Evolutionary conservation across 2,113 vertebrate genomes (phyloP), one percentile per base, ranked within the genome.

Genomic region (Aspidoscelis tigris): DNA sequence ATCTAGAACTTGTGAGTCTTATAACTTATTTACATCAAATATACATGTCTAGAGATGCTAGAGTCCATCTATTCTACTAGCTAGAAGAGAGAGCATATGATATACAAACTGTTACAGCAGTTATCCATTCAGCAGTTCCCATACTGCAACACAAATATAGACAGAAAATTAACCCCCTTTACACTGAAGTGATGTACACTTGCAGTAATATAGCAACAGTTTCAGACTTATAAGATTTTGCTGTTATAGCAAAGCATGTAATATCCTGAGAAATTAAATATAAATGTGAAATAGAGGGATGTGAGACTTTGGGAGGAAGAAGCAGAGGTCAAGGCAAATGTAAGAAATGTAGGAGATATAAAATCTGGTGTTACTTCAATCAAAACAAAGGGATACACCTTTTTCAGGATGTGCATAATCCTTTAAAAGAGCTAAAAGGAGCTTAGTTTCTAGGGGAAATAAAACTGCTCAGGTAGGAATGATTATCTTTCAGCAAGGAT

Each of bases 381-480:
- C 79, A 53, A 14, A 73, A n/a, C 74, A 53, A 11, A 69, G 81
- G 10, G 33, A 20, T 14, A 12, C 82, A 66, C 82, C 89, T 55
- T 74, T 86, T 80, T 44, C 26, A 82, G 12, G 75, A 69, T 65
- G 1, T 74, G 2, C 75, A 80, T 69, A 81, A 76, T 83, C 26
- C 76, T 82, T 55, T 80, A 16, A 84, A 26, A 3, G 80, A 24
- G n/a, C 16, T 14, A 33, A 71, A 50, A 64, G 73, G n/a, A 81
- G 7, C 58, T 85, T 55, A 50, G n/a, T 85, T 74, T 66, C 87
- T 74, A 86, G 89, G 83, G 10, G 3, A n/a, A 22, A 70, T n/a
- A 69, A 61, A 4, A 43, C 21, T 24, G 5, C 18, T 70, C 55
- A 47, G 58, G 9, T 79, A 83, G 66, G 4, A n/a, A n/a, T 69